phyloP scores from a whole-genome alignment of 2,888 invertebrate genomes.

The Cosmorhoe ocellata region DNA sequence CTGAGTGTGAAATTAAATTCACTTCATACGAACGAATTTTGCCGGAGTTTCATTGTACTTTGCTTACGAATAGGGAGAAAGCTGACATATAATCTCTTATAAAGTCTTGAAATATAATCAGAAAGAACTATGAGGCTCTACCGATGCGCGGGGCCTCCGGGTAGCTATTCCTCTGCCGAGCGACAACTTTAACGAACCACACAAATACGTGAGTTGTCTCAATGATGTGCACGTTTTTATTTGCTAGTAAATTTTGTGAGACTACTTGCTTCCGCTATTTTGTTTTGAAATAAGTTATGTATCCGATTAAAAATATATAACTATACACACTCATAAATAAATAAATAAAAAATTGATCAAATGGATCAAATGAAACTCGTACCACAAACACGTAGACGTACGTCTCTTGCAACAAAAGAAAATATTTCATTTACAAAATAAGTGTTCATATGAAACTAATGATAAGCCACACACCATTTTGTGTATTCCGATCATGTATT shows the following conservation, averaged over 20 bases:
- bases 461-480: slow-evolving; percentile 11
- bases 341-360: too few species aligned
- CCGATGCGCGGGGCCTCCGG: slow-evolving; percentile 25
- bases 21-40: too few species aligned
- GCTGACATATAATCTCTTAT: not conserved
- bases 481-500: slow-evolving; percentile 49
- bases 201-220: slow-evolving; percentile 40
- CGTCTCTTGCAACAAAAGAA: too few species aligned
- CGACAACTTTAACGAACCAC: slow-evolving; percentile 64
- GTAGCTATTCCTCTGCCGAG: slow-evolving; percentile 45
- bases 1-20: too few species aligned
- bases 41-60: too few species aligned
- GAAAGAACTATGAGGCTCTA: slow-evolving; percentile 1
- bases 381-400: too few species aligned
- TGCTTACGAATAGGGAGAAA: too few species aligned
- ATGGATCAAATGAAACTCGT: too few species aligned
- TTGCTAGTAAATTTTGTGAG: slow-evolving; percentile 23
- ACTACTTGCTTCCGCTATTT: slow-evolving; percentile 1
- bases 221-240: slow-evolving; percentile 29
- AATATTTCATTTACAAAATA: slow-evolving; percentile 1
- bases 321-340: too few species aligned
- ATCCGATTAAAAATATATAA: too few species aligned
- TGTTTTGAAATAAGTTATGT: not conserved
- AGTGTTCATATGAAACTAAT: not conserved
- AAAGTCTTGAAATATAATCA: slow-evolving; percentile 2